Evolutionary conservation across 2,113 vertebrate species (phyloP).

Genomic region (Percopsis transmontana): DNA sequence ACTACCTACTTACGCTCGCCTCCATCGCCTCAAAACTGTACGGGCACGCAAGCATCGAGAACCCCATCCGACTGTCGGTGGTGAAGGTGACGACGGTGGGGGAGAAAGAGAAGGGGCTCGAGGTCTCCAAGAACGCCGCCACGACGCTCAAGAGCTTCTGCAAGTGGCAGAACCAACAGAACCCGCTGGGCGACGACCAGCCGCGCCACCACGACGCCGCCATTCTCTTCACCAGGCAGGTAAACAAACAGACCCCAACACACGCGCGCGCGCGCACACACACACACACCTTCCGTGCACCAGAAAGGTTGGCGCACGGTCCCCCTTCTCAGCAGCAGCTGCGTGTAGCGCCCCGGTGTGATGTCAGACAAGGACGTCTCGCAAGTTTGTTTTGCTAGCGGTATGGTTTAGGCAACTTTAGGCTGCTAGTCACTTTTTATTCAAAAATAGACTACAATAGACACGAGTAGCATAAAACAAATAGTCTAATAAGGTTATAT

Average conservation of each 20-base stretch:
- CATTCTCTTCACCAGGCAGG: slow-evolving; percentile 97
- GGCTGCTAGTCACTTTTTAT: too few relatives aligned
- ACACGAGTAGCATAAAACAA: too few relatives aligned
- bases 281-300: not conserved
- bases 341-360: slow-evolving; percentile 8
- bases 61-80: slow-evolving; percentile 92
- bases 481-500: too few relatives aligned
- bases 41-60: slow-evolving; percentile 96
- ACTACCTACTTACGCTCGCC: slow-evolving; percentile 93
- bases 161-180: slow-evolving; percentile 98
- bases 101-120: slow-evolving; percentile 87
- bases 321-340: not conserved
- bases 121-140: slow-evolving; percentile 92
- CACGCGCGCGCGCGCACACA: not conserved
- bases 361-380: slow-evolving; percentile 33
- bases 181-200: slow-evolving; percentile 88
- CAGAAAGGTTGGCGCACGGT: not conserved
- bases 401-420: not conserved
- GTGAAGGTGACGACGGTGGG: slow-evolving; percentile 85
- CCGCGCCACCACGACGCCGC: slow-evolving; percentile 93
- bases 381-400: slow-evolving; percentile 42
- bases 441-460: too few relatives aligned
- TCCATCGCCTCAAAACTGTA: slow-evolving; percentile 94
- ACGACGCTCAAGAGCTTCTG: slow-evolving; percentile 96
- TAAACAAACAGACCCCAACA: slow-evolving; percentile 68